Base-by-base conservation (phyloP, 64 coral and sea anemone species). In the Astreopora myriophthalma region DNA sequence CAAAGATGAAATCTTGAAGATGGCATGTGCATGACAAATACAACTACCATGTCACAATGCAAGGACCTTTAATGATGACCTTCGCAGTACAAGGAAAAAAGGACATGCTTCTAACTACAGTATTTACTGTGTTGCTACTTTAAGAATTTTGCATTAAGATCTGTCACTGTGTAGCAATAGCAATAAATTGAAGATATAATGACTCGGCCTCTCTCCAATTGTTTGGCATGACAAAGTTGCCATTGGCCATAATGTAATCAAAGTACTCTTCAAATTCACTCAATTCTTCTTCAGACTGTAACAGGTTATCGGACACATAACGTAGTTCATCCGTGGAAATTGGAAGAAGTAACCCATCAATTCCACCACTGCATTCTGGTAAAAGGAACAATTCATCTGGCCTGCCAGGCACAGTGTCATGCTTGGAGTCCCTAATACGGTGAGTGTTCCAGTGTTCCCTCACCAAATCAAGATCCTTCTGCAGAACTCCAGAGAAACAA, bases 391-490 rank as follows among this genome's bases (percentile, higher is more conserved):
- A 79, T 79, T 79, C 75, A 79, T 52, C 75, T 34, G 75, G 75
- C n/a, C n/a, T n/a, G n/a, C n/a, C n/a, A n/a, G n/a, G n/a, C n/a
- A n/a, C n/a, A n/a, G n/a, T n/a, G n/a, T 79, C 27, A 79, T 79
- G 75, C 75, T 51, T 79, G 14, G 75, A 79, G 23, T 79, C 51
- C 51, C 75, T 22, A 51, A 79, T 79, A 51, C 51, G 75, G 51
- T 79, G 75, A 23, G 75, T 49, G 75, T 79, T 79, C 75, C 75
- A 79, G 51, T 79, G 75, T 27, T 79, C 75, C 42, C 42, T 79
- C 51, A 79, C 75, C 42, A 79, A 49, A 29, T 79, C 75, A 48
- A 79, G 75, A 29, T 79, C 75, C 51, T 79, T 51, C 34, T 52
- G n/a, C n/a, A n/a, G n/a, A n/a, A n/a, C n/a, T n/a, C n/a, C n/a